Evolutionary conservation across 2,797 vertebrate genomes (phyloP).

Genomic region (Lerista edwardsae): DNA sequence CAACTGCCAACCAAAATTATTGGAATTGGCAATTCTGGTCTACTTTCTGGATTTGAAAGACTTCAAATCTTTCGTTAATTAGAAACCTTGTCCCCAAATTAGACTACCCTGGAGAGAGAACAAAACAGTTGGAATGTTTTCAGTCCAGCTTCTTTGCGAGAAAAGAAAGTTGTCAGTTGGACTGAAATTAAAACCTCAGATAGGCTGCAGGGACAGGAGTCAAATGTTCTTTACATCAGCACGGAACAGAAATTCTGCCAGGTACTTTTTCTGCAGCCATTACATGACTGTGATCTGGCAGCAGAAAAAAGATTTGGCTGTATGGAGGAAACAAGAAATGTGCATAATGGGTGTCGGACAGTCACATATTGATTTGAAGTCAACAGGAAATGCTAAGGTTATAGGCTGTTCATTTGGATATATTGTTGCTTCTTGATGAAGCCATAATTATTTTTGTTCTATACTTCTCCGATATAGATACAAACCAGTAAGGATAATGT

Average conservation of each 20-base stretch:
- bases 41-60: too few relatives aligned
- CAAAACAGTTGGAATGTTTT: not conserved
- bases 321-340: not conserved
- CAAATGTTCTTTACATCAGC: too few relatives aligned
- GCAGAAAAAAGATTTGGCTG: too few relatives aligned
- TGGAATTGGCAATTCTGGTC: too few relatives aligned
- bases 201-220: too few relatives aligned
- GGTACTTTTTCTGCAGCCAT: not conserved
- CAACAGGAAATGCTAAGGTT: not conserved
- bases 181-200: not conserved
- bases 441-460: conserved; percentile 2
- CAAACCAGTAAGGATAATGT: not conserved
- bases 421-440: conserved; percentile 24
- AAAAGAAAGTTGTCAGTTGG: not conserved
- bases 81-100: too few relatives aligned
- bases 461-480: not conserved
- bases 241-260: not conserved
- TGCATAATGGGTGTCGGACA: not conserved
- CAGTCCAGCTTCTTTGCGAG: not conserved
- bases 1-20: too few relatives aligned
- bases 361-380: not conserved
- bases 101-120: too few relatives aligned
- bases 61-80: too few relatives aligned
- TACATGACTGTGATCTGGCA: not conserved
- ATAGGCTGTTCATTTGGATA: not conserved